phyloP scores from a whole-genome alignment of 1,140 invertebrate species.

The Platyura marginata region DNA sequence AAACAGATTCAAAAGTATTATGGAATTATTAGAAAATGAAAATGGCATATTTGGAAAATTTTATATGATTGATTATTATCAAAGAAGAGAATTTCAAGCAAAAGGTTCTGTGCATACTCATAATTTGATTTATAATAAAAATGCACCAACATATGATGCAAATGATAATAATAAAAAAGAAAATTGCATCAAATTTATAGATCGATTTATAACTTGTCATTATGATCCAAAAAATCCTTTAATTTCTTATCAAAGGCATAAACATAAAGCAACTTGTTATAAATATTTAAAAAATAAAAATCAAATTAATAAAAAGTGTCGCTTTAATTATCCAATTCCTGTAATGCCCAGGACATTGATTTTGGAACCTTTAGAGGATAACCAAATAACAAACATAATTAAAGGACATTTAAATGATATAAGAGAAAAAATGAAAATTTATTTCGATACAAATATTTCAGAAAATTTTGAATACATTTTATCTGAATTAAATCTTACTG shows the following conservation, averaged over 20 bases:
- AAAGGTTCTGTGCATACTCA: slow-evolving; percentile 26
- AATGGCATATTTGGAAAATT: slow-evolving; percentile 6
- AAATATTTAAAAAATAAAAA: too few species aligned
- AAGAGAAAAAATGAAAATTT: not conserved
- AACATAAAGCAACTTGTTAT: not conserved
- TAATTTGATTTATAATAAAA: slow-evolving; percentile 21
- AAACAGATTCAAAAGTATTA: slow-evolving; percentile 3
- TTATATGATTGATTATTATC: slow-evolving; percentile 10
- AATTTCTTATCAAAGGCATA: not conserved
- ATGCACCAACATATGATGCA: slow-evolving; percentile 15
- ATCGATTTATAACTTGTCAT: not conserved
- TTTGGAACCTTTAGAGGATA: not conserved
- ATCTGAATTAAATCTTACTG: not conserved
- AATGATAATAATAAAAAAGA: too few species aligned
- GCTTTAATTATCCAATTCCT: not conserved
- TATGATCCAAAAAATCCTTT: not conserved
- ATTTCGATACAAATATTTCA: not conserved
- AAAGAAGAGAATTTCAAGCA: slow-evolving; percentile 25
- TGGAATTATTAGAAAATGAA: too few species aligned
- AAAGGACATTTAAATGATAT: too few species aligned
- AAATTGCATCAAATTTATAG: slow-evolving; percentile 6
- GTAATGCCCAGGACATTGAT: not conserved
- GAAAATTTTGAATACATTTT: not conserved
- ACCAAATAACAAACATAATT: not conserved
- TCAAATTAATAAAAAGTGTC: not conserved